Evolutionary conservation across 2,888 invertebrate species (phyloP).

Genomic region (Thymelicus lineola): DNA sequence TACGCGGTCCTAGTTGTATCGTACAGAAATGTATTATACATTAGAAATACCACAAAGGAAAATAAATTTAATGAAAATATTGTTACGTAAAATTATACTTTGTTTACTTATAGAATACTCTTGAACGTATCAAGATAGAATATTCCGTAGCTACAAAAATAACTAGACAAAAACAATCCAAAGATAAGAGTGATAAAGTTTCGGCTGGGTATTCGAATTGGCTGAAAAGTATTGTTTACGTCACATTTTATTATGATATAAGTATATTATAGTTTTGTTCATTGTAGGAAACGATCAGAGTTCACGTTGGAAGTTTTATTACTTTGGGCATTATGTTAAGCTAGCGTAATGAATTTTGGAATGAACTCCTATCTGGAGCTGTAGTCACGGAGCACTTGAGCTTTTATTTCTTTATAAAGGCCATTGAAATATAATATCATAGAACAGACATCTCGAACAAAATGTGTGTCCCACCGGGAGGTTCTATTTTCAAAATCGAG

Average conservation of each 20-base stretch:
- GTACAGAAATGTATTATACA: too few species aligned
- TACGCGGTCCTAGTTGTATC: too few species aligned
- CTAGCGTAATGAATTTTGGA: neutral
- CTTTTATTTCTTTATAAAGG: neutral
- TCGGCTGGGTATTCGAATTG: neutral
- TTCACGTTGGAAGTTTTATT: neutral
- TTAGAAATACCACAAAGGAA: too few species aligned
- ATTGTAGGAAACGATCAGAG: neutral
- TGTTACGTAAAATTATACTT: too few species aligned
- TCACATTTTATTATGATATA: neutral
- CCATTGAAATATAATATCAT: too few species aligned
- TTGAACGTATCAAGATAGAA: neutral
- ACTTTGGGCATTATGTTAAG: neutral
- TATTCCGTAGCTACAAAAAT: neutral
- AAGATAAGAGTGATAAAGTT: conserved; percentile 4
- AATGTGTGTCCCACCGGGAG: too few species aligned
- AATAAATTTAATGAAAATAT: too few species aligned
- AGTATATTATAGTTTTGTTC: neutral
- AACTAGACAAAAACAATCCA: neutral
- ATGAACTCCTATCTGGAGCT: neutral
- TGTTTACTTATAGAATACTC: neutral
- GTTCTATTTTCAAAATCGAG: too few species aligned
- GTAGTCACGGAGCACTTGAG: neutral
- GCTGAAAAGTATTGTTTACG: neutral
- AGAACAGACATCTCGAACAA: too few species aligned